Evolutionary conservation across 2,888 invertebrate genomes (phyloP).

Genomic region (Caenorhabditis sp.): DNA sequence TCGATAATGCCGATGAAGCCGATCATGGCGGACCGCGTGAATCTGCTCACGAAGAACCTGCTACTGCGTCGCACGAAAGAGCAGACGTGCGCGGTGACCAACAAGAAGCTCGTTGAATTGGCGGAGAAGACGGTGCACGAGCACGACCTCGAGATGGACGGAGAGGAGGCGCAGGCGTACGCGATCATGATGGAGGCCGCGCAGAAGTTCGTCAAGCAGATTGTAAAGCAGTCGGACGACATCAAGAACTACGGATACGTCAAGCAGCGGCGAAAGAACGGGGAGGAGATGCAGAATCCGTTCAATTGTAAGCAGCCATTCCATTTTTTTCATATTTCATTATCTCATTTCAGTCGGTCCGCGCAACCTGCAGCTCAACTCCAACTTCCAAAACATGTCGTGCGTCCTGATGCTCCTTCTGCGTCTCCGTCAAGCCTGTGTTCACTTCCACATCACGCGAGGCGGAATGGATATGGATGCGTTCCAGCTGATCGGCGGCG

Average conservation of each 20-base stretch:
- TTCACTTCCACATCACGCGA: constrained; percentile 89
- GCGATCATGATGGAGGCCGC: constrained; percentile 74
- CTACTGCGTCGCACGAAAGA: constrained; percentile 91
- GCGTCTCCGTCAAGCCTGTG: constrained; percentile 90
- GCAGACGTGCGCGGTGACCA: constrained; percentile 81
- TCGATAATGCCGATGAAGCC: constrained; percentile 85
- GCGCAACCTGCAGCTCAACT: constrained; percentile 26
- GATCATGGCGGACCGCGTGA: constrained; percentile 83
- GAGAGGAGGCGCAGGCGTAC: constrained; percentile 78
- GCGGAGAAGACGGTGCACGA: constrained; percentile 73
- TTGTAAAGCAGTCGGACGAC: constrained; percentile 45
- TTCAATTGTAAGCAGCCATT: constrained; percentile 54
- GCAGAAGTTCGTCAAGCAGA: constrained; percentile 76
- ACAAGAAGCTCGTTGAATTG: constrained; percentile 79
- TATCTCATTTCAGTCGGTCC: constrained; percentile 59
- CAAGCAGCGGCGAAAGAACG: constrained; percentile 30
- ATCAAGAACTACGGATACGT: constrained; percentile 34
- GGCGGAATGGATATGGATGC: constrained; percentile 76
- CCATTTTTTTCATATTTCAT: not conserved
- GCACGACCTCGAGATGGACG: constrained; percentile 77
- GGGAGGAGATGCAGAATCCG: constrained; percentile 65
- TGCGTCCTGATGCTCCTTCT: constrained; percentile 86
- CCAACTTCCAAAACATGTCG: constrained; percentile 63
- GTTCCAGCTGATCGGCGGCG: constrained; percentile 68
- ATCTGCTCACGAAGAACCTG: constrained; percentile 88